Percentiles rank a stretch among this genome's conserved stretches.
Conservation (phyloP, 1,140 invertebrate genomes). For the Zaprionus ghesquierei region DNA sequence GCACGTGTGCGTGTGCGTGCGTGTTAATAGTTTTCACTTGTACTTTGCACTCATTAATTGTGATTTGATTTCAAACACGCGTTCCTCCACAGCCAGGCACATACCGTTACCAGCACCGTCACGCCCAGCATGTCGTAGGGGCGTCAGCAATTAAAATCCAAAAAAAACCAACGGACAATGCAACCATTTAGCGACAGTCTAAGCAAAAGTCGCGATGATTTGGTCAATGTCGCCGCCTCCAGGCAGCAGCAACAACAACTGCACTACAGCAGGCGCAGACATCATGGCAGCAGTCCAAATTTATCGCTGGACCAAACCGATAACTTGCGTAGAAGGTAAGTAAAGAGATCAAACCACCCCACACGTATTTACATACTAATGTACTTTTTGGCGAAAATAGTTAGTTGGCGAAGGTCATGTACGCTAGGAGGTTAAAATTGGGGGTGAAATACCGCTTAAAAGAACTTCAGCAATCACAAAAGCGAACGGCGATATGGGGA, state of each 20-base stretch:
- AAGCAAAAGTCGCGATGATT: conserved; percentile 81
- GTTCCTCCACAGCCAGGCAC: conserved; percentile 9
- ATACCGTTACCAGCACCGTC: neutral
- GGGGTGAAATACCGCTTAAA: neutral
- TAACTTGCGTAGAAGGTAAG: conserved; percentile 75
- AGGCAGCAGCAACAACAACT: conserved; percentile 53
- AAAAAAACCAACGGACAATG: conserved; percentile 64
- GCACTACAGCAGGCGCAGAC: conserved; percentile 55
- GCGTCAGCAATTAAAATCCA: conserved; percentile 11
- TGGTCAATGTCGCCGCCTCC: conserved; percentile 64
- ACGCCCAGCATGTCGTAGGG: conserved; percentile 61
- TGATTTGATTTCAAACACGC: conserved; percentile 4
- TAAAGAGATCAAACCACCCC: conserved; percentile 2
- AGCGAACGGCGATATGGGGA: neutral
- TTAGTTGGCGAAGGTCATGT: conserved; percentile 42
- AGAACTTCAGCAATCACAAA: neutral
- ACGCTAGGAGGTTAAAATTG: neutral
- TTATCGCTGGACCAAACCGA: conserved; percentile 76
- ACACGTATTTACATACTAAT: neutral
- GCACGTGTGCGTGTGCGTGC: neutral
- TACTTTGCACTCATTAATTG: conserved; percentile 4
- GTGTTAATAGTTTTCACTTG: conserved; percentile 1
- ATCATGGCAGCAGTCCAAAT: conserved; percentile 79
- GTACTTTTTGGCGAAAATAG: neutral
- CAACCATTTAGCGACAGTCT: conserved; percentile 77